Percentiles rank a stretch among this genome's conserved stretches.
phyloP scores from a whole-genome alignment of 2,113 vertebrate species.

The Labeo catla region DNA sequence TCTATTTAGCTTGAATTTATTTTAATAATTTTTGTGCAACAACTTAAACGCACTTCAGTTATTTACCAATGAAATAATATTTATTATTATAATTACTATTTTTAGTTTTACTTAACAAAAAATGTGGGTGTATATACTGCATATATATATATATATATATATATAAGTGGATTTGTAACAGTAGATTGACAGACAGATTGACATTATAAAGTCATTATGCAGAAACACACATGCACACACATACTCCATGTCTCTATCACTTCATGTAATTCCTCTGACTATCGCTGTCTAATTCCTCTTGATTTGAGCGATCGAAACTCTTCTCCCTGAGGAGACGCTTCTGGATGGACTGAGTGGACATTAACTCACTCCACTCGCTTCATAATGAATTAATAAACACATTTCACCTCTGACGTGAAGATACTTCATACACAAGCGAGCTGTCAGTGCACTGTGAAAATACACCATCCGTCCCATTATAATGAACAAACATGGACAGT shows the following conservation, averaged over 20 bases:
- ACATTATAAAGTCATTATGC: not conserved
- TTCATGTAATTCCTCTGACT: not conserved
- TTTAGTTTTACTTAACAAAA: too few species aligned
- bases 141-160: too few species aligned
- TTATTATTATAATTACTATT: too few species aligned
- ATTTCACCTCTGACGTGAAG: not conserved
- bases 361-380: not conserved
- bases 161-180: too few species aligned
- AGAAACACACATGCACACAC: not conserved
- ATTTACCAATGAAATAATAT: too few species aligned
- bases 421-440: not conserved
- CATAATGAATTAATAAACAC: not conserved
- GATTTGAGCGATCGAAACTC: not conserved
- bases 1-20: too few species aligned
- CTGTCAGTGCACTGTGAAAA: not conserved
- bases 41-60: too few species aligned
- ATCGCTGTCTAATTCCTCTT: conserved; percentile 17
- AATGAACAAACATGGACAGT: not conserved
- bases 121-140: too few species aligned
- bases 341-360: not conserved
- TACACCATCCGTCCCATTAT: not conserved
- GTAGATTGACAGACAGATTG: too few species aligned
- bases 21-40: too few species aligned
- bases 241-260: not conserved
- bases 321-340: not conserved